These are phyloP conservation scores for Amiota communis DNA, from an alignment of 2,888 invertebrate species.

Conservation along the genomic window DNA sequence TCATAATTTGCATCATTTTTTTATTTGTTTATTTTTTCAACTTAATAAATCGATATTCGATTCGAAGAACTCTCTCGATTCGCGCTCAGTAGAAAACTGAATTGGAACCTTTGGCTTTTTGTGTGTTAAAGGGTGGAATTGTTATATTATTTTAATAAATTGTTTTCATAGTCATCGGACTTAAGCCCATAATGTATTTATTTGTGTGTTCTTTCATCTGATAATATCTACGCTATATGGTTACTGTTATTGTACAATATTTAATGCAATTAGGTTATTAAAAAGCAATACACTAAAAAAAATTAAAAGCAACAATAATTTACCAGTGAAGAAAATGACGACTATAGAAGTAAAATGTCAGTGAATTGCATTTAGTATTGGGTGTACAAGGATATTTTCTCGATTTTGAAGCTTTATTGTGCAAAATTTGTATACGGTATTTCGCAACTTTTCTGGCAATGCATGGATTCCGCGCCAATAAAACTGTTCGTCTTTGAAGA, in stretches of 20 bases:
- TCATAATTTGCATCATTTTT: conserved; percentile 58
- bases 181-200: conserved; percentile 48
- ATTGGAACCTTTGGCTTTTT: conserved; percentile 20
- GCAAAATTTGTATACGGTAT: too few relatives aligned
- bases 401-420: too few relatives aligned
- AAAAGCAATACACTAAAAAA: conserved; percentile 35
- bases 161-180: conserved; percentile 44
- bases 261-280: conserved; percentile 33
- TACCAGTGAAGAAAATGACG: too few relatives aligned
- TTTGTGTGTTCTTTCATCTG: conserved; percentile 48
- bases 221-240: conserved; percentile 56
- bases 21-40: background rate
- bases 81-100: conserved; percentile 41
- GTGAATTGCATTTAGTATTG: too few relatives aligned
- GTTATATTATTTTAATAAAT: conserved; percentile 48
- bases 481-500: too few relatives aligned
- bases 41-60: background rate
- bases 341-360: too few relatives aligned
- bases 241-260: background rate
- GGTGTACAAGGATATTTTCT: too few relatives aligned
- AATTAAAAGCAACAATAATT: background rate
- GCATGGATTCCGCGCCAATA: too few relatives aligned
- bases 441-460: too few relatives aligned
- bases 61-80: conserved; percentile 32
- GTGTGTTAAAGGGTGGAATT: conserved; percentile 42